Percentiles rank a stretch among this genome's conserved stretches.
Evolutionary conservation across 64 coral and sea anemone species (phyloP).

Genomic region (Dendronephthya gigantea): DNA sequence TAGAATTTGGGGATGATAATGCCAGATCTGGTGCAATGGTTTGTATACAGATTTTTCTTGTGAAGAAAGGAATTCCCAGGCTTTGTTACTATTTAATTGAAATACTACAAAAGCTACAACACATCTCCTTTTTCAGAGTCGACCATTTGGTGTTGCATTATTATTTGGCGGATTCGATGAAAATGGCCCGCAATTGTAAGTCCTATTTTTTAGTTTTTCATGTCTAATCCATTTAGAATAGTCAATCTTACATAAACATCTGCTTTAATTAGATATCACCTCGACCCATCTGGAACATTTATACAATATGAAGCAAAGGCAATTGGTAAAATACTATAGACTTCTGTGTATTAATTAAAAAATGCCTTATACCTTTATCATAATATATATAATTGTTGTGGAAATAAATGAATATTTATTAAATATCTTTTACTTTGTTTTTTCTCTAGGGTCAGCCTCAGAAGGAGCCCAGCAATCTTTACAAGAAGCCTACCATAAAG

Average conservation of each 20-base stretch:
- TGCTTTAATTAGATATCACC: slow-evolving; percentile 52
- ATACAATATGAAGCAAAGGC: slow-evolving; percentile 99
- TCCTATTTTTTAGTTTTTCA: not conserved
- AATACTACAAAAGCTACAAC: not conserved
- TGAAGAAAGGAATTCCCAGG: not conserved
- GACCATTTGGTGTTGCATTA: slow-evolving; percentile 96
- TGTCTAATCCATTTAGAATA: not conserved
- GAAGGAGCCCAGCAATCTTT: slow-evolving; percentile 96
- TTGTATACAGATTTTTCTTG: not conserved
- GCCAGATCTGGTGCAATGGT: slow-evolving; percentile 96
- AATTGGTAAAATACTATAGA: slow-evolving; percentile 50
- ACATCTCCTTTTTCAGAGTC: slow-evolving; percentile 45
- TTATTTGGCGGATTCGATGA: slow-evolving; percentile 93
- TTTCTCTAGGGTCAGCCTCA: slow-evolving; percentile 65
- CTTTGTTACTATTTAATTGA: not conserved
- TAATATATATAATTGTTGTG: not conserved
- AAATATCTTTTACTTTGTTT: not conserved
- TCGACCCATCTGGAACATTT: slow-evolving; percentile 98
- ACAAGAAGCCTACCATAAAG: slow-evolving; percentile 91
- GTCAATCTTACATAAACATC: not conserved
- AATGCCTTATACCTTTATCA: not conserved
- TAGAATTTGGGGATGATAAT: slow-evolving; percentile 99
- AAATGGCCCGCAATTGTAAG: slow-evolving; percentile 95
- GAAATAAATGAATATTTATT: not conserved
- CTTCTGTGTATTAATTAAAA: not conserved